Evolutionary conservation across 2,797 vertebrate genomes (phyloP), one percentile per base, ranked within the genome.

Genomic region (Hypotaenidia philippensis): DNA sequence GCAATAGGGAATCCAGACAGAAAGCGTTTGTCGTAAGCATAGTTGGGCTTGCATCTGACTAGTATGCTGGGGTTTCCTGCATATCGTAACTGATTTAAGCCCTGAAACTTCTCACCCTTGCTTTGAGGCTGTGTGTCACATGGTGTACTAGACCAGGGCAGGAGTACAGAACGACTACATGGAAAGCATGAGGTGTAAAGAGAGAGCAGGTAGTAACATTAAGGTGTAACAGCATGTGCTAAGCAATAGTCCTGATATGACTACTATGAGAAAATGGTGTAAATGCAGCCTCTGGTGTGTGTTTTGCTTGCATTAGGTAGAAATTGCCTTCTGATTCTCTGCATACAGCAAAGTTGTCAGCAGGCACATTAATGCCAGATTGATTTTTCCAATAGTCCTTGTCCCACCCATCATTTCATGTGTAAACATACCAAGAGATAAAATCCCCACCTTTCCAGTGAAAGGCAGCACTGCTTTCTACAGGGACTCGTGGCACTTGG

Each of bases 371-470:
- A 87, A 85, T 44, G 23, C 23, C 53, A 80, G 27, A 65, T 59
- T 50, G 47, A 75, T 89, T 91, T 95, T 92, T 94, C 47, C 53
- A 65, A 25, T 34, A 81, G 57, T 87, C 38, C 18, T 90, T 59
- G 68, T 87, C 57, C 61, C 29, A 57, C 41, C 32, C 27, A 25
- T 68, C 57, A 23, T 92, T 95, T 76, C 65, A 40, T 10, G 7
- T 38, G 57, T 85, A 76, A 95, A 69, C 55, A 76, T 13, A 32
- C 25, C 13, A 31, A 69, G 72, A 81, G 55, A 89, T 34, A 83
- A 86, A 93, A 61, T 84, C 31, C 34, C 44, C 41, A 34, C n/a
- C 26, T 91, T 81, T 81, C n/a, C 34, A 65, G 52, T 50, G 50
- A 76, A 92, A 87, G 36, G 27, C 27, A 19, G 47, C 50, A 88